phyloP scores from a whole-genome alignment of 1,140 invertebrate species.

The Polypedilum vanderplanki region DNA sequence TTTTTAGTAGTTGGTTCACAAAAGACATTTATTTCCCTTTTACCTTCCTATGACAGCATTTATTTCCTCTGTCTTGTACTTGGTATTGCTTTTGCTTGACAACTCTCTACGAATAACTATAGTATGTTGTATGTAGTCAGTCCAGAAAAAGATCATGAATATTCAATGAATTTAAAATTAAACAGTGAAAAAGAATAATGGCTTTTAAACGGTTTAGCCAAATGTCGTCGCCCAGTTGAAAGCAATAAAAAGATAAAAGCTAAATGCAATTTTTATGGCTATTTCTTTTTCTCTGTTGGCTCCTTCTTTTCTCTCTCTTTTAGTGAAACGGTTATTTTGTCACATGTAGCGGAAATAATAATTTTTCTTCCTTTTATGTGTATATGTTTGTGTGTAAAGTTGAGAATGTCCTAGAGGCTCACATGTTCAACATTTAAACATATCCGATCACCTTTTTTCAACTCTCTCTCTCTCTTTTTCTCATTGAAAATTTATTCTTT shows the following conservation, averaged over 20 bases:
- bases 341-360: constrained; percentile 27
- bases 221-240: constrained; percentile 6
- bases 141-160: constrained; percentile 13
- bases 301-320: not conserved
- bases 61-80: constrained; percentile 11
- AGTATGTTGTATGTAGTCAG: not conserved
- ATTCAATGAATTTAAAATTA: constrained; percentile 29
- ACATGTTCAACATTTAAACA: constrained; percentile 8
- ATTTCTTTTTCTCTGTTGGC: not conserved
- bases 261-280: constrained; percentile 21
- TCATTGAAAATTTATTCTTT: not conserved
- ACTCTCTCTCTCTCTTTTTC: too few species aligned
- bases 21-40: not conserved
- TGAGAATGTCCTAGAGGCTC: constrained; percentile 3
- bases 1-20: not conserved
- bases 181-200: constrained; percentile 22
- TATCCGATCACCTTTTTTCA: constrained; percentile 11
- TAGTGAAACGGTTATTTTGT: constrained; percentile 21
- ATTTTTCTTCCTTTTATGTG: too few species aligned
- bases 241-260: constrained; percentile 20
- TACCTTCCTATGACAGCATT: constrained; percentile 16
- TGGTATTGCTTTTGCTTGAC: not conserved
- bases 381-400: not conserved
- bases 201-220: constrained; percentile 28
- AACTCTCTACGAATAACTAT: not conserved